A percentile compares a stretch with the other conserved stretches of the same genome.
These are phyloP conservation scores for Bilobella aurantiaca DNA, from an alignment of 1,140 invertebrate species.

Conservation along the genomic window DNA sequence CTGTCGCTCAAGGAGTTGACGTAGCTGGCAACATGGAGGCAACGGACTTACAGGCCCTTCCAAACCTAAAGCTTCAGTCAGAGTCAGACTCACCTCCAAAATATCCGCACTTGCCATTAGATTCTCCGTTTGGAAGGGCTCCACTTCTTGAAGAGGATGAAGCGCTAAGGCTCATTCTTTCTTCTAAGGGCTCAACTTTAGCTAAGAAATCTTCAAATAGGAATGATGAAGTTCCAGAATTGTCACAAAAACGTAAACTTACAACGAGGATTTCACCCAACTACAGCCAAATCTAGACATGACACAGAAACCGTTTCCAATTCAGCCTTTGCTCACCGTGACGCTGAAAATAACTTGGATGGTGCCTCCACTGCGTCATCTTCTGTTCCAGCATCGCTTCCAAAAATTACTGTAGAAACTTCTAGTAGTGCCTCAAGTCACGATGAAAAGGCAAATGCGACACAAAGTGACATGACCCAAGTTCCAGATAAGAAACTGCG, in stretches of 20 bases:
- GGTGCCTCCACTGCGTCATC: no score
- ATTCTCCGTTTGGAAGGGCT: conserved; percentile 8
- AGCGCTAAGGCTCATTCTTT: conserved; percentile 36
- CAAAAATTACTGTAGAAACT: no score
- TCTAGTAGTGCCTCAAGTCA: no score
- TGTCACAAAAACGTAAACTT: neutral
- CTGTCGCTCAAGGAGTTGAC: conserved; percentile 49
- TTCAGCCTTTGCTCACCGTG: no score
- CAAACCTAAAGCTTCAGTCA: conserved; percentile 36
- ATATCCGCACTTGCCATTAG: neutral
- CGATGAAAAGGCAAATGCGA: no score
- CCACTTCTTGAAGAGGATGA: conserved; percentile 38
- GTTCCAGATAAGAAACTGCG: no score
- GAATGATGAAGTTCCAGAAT: conserved; percentile 4
- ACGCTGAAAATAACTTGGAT: no score
- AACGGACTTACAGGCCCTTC: conserved; percentile 34
- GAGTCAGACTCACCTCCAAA: conserved; percentile 21
- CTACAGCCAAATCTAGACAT: no score
- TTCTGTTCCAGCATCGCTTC: no score
- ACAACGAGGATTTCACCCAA: no score
- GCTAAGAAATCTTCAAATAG: conserved; percentile 9
- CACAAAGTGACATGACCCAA: no score
- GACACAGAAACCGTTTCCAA: no score
- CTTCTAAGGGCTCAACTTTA: conserved; percentile 1
- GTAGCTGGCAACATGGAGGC: conserved; percentile 53